These are phyloP conservation scores for Hormaphis cornu DNA, from an alignment of 1,140 invertebrate species.

Conservation along the genomic window DNA sequence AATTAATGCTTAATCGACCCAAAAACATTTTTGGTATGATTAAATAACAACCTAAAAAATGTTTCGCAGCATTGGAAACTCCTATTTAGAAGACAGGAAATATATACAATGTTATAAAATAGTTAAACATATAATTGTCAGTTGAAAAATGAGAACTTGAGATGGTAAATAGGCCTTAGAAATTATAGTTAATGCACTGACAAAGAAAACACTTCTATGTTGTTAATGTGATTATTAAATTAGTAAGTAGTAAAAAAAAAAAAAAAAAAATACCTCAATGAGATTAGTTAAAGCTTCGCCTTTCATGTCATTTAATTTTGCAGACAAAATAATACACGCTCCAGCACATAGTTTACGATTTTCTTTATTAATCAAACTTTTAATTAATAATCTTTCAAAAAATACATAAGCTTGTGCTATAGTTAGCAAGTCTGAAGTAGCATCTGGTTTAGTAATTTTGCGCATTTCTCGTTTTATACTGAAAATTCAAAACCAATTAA, in stretches of 20 bases:
- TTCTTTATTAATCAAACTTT: slow-evolving; percentile 86
- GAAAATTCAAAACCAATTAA: slow-evolving; percentile 39
- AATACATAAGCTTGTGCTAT: slow-evolving; percentile 95
- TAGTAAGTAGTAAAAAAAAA: not conserved
- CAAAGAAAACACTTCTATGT: not conserved
- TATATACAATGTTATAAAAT: no score
- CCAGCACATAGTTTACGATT: slow-evolving; percentile 92
- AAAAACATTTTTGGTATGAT: no score
- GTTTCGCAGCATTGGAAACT: no score
- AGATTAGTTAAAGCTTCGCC: slow-evolving; percentile 73
- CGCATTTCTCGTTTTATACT: slow-evolving; percentile 92
- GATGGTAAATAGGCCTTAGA: not conserved
- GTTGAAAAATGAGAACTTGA: no score
- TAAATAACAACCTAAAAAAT: no score
- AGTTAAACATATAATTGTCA: no score
- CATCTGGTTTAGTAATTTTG: slow-evolving; percentile 81
- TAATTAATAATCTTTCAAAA: slow-evolving; percentile 91
- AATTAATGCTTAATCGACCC: no score
- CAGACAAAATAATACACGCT: slow-evolving; percentile 83
- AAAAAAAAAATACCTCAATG: slow-evolving; percentile 60
- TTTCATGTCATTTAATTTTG: slow-evolving; percentile 94
- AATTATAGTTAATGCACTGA: not conserved
- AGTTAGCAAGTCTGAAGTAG: slow-evolving; percentile 72
- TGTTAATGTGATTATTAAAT: not conserved
- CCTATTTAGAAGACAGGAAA: no score